A percentile compares a stretch with the other conserved stretches of the same genome.
Evolutionary conservation across 2,797 vertebrate species (phyloP).

Genomic region (Fundulus diaphanus): DNA sequence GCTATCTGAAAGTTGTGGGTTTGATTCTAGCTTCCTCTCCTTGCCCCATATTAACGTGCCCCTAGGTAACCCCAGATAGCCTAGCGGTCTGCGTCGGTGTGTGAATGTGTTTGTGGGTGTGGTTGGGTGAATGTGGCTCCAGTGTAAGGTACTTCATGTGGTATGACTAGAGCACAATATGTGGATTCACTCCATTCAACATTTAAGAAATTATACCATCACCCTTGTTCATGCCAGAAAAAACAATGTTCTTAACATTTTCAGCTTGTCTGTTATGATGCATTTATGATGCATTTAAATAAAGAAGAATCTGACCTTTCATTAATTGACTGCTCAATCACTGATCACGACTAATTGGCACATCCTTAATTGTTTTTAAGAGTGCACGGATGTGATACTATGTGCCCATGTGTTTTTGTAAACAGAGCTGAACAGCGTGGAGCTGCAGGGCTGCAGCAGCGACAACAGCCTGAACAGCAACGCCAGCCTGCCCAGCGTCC

Average conservation of each 20-base stretch:
- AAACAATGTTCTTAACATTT: not conserved
- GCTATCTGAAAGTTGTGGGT: not conserved
- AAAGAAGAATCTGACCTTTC: not conserved
- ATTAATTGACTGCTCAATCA: not conserved
- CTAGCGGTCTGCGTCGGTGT: not conserved
- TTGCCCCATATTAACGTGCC: not conserved
- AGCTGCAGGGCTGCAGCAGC: slow-evolving; percentile 94
- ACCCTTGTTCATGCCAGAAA: not conserved
- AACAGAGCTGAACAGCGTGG: slow-evolving; percentile 91
- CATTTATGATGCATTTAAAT: not conserved
- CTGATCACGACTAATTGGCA: not conserved
- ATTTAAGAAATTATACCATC: not conserved
- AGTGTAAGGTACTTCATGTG: too few relatives aligned
- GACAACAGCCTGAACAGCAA: slow-evolving; percentile 97
- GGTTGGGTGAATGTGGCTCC: not conserved
- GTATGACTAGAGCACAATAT: not conserved
- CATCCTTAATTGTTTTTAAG: not conserved
- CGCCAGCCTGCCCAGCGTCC: slow-evolving; percentile 95
- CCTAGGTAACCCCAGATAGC: not conserved
- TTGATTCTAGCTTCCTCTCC: not conserved
- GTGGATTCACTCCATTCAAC: not conserved
- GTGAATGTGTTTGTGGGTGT: too few relatives aligned
- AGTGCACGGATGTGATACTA: not conserved
- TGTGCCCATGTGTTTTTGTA: slow-evolving; percentile 26
- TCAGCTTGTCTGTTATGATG: too few relatives aligned